phyloP scores from a whole-genome alignment of 2,797 vertebrate genomes.

The Sebastes hubbsi region DNA sequence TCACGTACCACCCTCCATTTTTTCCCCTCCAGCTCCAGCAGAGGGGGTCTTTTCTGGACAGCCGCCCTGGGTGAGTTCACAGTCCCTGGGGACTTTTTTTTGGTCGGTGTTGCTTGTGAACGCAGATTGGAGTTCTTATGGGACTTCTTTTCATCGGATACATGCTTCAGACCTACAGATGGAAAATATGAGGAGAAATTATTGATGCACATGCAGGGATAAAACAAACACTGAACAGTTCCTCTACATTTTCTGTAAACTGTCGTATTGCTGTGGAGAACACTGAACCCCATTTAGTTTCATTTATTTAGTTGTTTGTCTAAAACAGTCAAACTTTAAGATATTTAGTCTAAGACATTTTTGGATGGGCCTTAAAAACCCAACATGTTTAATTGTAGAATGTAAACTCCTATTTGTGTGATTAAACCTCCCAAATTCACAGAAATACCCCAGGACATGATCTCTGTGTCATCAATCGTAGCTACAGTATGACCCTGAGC shows the following conservation, averaged over 20 bases:
- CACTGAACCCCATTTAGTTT: neutral
- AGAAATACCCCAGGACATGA: neutral
- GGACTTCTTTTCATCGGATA: constrained; percentile 91
- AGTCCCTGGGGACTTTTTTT: constrained; percentile 67
- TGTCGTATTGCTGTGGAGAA: neutral
- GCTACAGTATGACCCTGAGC: neutral
- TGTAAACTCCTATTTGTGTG: neutral
- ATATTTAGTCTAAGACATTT: neutral
- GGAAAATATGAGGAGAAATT: neutral
- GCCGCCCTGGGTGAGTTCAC: constrained; percentile 52
- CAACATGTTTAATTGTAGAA: neutral
- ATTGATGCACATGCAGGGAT: neutral
- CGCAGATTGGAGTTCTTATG: constrained; percentile 93
- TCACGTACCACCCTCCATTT: constrained; percentile 97
- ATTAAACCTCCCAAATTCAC: neutral
- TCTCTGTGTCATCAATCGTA: neutral
- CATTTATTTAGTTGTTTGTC: neutral
- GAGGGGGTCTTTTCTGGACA: constrained; percentile 80
- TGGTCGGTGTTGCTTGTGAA: constrained; percentile 80
- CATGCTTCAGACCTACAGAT: constrained; percentile 89
- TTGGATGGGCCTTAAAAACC: neutral
- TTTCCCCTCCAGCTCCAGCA: constrained; percentile 95
- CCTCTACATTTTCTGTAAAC: neutral
- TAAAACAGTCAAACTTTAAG: neutral
- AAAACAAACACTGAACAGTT: neutral